Base-by-base conservation (phyloP, 1,140 invertebrate genomes). In the Cyclargus thomasi region DNA sequence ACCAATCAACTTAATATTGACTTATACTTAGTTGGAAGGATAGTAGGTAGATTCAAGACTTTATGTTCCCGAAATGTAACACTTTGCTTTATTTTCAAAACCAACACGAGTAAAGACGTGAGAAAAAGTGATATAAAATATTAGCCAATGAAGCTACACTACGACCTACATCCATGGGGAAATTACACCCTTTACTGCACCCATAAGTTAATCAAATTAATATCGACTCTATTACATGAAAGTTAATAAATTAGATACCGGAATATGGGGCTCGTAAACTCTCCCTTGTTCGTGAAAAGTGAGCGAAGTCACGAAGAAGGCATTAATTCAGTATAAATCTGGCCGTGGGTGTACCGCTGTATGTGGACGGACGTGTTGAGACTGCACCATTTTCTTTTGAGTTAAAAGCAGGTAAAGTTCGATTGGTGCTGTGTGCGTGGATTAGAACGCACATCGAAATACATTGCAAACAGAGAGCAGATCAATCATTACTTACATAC, bases 301-400 rank as follows among this genome's bases (percentile, higher is more conserved):
- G 79, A 82, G 79, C 68, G 78, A 70, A 76, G 85, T 89, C 85
- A 89, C 86, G 85, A 83, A 89, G 70, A 67, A 76, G 76, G 80
- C 82, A 82, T 85, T 87, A 89, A 79, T 88, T 85, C 73, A 74
- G 72, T 72, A 83, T 74, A 81, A 80, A 79, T 71, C 75, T 76
- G 64, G 69, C 68, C 73, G 70, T 53, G 71, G 71, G 71, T 68
- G 72, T 76, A 73, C 67, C 64, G 74, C 74, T 83, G 77, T 83
- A 81, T 70, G 76, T 67, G 77, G 69, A 47, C 67, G 70, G 69
- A 87, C 80, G 83, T 78, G 76, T 74, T 63, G 64, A 22, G 76
- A 65, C 70, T 84, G 18, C 55, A 20, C 10, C 18, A 20, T 21
- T 11, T 20, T 20, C 10, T 59, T 59, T 59, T 47, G 14, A 47